Evolutionary conservation across 1,140 invertebrate genomes (phyloP).

Genomic region (Calephelis virginiensis): DNA sequence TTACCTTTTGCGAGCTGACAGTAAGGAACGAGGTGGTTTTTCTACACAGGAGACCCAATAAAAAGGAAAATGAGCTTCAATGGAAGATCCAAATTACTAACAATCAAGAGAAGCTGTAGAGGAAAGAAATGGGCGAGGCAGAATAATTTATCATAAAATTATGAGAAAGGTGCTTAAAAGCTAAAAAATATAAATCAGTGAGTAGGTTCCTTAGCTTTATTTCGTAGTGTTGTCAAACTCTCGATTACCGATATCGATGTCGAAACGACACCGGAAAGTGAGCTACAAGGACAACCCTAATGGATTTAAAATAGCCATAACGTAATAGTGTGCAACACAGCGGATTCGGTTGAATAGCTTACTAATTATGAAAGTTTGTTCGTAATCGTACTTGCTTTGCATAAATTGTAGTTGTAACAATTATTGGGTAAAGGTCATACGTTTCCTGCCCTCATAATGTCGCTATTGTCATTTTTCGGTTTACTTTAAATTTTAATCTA

Average conservation of each 20-base stretch:
- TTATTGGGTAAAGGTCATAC: not conserved
- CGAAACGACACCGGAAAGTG: conserved; percentile 38
- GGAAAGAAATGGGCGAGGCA: too few relatives aligned
- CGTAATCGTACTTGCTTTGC: conserved; percentile 31
- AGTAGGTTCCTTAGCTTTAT: conserved; percentile 9
- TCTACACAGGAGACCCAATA: too few relatives aligned
- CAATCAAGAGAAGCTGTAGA: too few relatives aligned
- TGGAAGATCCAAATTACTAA: too few relatives aligned
- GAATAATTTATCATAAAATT: too few relatives aligned
- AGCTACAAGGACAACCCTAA: conserved; percentile 40
- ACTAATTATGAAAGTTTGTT: conserved; percentile 32
- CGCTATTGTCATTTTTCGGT: too few relatives aligned
- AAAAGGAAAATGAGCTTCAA: too few relatives aligned
- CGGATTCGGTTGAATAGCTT: conserved; percentile 33
- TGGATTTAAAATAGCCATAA: conserved; percentile 36
- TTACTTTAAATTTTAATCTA: too few relatives aligned
- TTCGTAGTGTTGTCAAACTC: conserved; percentile 21
- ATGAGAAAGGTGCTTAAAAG: too few relatives aligned
- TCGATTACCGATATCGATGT: conserved; percentile 40
- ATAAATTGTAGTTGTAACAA: conserved; percentile 12
- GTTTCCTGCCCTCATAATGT: not conserved
- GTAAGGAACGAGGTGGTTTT: too few relatives aligned
- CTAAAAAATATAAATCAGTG: not conserved
- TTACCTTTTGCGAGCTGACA: too few relatives aligned
- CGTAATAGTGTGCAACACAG: conserved; percentile 35